Evolutionary conservation across 2,888 invertebrate species (phyloP).

Genomic region (Cremastobaeus sp.): DNA sequence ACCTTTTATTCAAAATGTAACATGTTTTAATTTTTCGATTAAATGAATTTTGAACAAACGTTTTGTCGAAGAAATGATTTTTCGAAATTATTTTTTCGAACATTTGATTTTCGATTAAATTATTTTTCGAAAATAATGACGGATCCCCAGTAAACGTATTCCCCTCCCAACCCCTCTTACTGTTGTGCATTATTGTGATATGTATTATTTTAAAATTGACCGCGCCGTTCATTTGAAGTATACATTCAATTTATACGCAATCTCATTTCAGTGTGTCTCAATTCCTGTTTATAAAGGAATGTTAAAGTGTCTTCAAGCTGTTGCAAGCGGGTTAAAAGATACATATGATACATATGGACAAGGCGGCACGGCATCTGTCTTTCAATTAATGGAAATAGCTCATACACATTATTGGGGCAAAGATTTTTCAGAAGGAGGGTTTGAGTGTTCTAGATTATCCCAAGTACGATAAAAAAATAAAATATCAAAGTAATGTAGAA

Average conservation of each 20-base stretch:
- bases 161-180: too few relatives aligned
- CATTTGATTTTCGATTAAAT: too few relatives aligned
- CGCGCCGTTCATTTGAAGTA: too few relatives aligned
- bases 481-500: background rate
- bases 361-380: slow-evolving; percentile 98
- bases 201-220: background rate
- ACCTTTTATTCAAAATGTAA: too few relatives aligned
- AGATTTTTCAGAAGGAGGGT: slow-evolving; percentile 83
- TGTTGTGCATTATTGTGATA: too few relatives aligned
- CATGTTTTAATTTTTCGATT: too few relatives aligned
- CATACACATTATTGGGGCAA: slow-evolving; percentile 99
- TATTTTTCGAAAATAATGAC: too few relatives aligned
- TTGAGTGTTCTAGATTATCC: slow-evolving; percentile 79
- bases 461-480: slow-evolving; percentile 72
- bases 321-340: slow-evolving; percentile 93
- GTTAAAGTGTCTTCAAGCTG: slow-evolving; percentile 93
- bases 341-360: slow-evolving; percentile 95
- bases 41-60: too few relatives aligned
- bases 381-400: slow-evolving; percentile 97
- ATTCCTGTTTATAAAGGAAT: slow-evolving; percentile 98
- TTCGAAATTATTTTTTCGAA: too few relatives aligned
- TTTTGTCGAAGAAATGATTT: too few relatives aligned
- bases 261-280: slow-evolving; percentile 88
- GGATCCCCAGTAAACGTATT: too few relatives aligned
- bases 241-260: too few relatives aligned